Evolutionary conservation across 1,140 invertebrate genomes (phyloP).

Genomic region (Drosophila melanica): DNA sequence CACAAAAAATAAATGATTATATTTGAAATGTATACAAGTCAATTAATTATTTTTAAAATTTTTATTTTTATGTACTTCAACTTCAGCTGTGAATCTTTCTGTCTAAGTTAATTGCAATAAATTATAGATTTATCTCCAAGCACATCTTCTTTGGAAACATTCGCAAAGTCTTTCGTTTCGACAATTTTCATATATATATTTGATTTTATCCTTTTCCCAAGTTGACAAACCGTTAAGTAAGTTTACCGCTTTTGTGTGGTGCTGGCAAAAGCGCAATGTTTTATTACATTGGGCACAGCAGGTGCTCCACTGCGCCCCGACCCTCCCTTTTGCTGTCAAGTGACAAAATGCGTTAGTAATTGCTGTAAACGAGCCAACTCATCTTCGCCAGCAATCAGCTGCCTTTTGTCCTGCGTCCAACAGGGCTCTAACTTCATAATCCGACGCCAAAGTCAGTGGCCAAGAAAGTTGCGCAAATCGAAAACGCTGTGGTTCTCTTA

Average conservation of each 20-base stretch:
- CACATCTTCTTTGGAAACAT: too few species aligned
- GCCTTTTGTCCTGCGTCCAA: slow-evolving; percentile 55
- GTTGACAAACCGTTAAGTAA: background rate
- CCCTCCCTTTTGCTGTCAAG: slow-evolving; percentile 9
- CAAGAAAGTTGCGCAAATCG: slow-evolving; percentile 28
- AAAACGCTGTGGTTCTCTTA: slow-evolving; percentile 38
- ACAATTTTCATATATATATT: background rate
- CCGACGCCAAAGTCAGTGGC: slow-evolving; percentile 22
- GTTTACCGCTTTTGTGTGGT: background rate
- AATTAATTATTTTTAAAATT: too few species aligned
- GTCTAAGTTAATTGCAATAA: too few species aligned
- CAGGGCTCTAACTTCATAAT: slow-evolving; percentile 57
- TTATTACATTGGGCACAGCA: slow-evolving; percentile 52
- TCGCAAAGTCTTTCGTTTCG: too few species aligned
- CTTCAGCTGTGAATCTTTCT: too few species aligned
- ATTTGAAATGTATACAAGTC: too few species aligned
- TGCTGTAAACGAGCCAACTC: slow-evolving; percentile 60
- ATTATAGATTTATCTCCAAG: too few species aligned
- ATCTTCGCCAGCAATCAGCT: slow-evolving; percentile 52
- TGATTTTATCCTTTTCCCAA: background rate
- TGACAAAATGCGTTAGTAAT: slow-evolving; percentile 74
- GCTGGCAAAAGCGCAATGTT: slow-evolving; percentile 52
- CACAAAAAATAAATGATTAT: too few species aligned
- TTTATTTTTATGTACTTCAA: too few species aligned
- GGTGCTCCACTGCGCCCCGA: slow-evolving; percentile 38